Base-by-base conservation (phyloP, 2,113 vertebrate species). In the Prunella fulvescens region DNA sequence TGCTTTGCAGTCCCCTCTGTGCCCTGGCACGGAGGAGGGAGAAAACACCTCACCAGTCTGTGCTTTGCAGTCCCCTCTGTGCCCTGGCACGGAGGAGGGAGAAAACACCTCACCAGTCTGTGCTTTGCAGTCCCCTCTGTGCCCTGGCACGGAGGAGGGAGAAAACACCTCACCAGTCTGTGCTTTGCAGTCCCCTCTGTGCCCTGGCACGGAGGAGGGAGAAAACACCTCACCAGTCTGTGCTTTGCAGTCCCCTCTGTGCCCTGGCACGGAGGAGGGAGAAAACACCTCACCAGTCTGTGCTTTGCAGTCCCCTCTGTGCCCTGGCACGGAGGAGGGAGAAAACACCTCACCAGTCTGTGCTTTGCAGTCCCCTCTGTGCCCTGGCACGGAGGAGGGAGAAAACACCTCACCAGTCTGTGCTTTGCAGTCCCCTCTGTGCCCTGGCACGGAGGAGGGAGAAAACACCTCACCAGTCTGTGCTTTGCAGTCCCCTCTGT, bases 1-100 rank as follows among this genome's bases (percentile, higher is more conserved):
- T 22, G 33, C 24, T 37, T 37, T 37, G 8, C n/a, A 37, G 37
- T 37, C 37, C 37, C 37, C 37, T 37, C 37, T 37, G 37, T 58
- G 26, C 33, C 7, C 1, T 74, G 88, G n/a, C n/a, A n/a, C n/a
- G n/a, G n/a, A n/a, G n/a, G n/a, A n/a, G n/a, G n/a, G n/a, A 80
- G n/a, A 2, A 61, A 77, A 11, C 65, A 56, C 2, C 1, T 58
- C 53, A 44, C 9, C 44, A 44, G 33, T 2, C 24, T 2, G 1
- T 22, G 33, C 24, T 37, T 37, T 37, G 8, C n/a, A 37, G 37
- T 37, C 37, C 37, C 37, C 37, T 37, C 37, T 37, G 37, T 58
- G 26, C 33, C 7, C 1, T 74, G 88, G n/a, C n/a, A n/a, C n/a
- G n/a, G n/a, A n/a, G n/a, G n/a, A n/a, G n/a, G n/a, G n/a, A 80